Conservation (phyloP, 1,140 invertebrate species). For the Delia radicum region DNA sequence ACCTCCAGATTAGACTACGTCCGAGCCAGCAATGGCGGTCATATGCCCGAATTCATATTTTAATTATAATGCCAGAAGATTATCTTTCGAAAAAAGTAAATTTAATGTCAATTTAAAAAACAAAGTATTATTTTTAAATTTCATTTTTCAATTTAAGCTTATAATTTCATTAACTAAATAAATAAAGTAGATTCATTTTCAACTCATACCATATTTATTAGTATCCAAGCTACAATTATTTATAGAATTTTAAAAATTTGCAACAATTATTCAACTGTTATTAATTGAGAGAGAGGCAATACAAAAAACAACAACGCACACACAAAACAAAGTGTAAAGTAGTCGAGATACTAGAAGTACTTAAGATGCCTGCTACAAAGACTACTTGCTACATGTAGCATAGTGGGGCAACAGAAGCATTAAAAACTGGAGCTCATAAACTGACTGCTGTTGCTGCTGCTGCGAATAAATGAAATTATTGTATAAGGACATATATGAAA, state of each 20-base stretch:
- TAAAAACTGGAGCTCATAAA: not conserved
- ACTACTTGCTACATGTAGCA: too few relatives aligned
- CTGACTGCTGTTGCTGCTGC: not conserved
- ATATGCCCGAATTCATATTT: too few relatives aligned
- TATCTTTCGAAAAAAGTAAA: too few relatives aligned
- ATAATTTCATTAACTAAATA: constrained; percentile 2
- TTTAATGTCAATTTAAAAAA: too few relatives aligned
- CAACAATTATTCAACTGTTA: constrained; percentile 4
- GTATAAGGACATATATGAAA: not conserved
- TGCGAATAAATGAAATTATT: not conserved
- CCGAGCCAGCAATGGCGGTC: too few relatives aligned
- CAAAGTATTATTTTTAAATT: too few relatives aligned
- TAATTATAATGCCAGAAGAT: too few relatives aligned
- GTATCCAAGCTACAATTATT: not conserved
- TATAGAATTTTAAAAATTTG: constrained; percentile 5
- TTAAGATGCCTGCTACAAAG: not conserved
- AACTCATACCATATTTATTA: not conserved
- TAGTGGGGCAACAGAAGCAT: not conserved
- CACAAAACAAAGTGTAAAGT: too few relatives aligned
- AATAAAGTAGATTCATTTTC: not conserved
- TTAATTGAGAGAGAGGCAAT: not conserved
- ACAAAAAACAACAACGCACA: not conserved
- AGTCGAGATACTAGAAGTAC: too few relatives aligned
- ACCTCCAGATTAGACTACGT: too few relatives aligned
- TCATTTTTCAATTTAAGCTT: too few relatives aligned